Conservation (phyloP, 1,140 invertebrate genomes). For the Harpegnathos saltator region DNA sequence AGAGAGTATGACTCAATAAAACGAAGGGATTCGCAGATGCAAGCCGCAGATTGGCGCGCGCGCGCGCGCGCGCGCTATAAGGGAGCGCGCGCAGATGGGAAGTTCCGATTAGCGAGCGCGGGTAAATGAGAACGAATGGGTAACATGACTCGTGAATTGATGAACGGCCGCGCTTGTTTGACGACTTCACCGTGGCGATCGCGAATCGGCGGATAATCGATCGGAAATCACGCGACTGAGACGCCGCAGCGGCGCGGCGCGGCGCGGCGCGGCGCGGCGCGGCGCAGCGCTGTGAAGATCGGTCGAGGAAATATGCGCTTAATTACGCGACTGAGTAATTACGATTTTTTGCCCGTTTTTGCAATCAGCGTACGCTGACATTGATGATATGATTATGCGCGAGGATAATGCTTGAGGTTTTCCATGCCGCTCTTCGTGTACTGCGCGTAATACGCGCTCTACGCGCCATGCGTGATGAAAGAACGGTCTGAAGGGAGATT, state of each 20-base stretch:
- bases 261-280: constrained; percentile 14
- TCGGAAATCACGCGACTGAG: constrained; percentile 42
- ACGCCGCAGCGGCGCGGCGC: constrained; percentile 11
- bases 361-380: background rate
- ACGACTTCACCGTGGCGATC: constrained; percentile 63
- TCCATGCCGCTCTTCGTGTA: no score
- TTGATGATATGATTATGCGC: background rate
- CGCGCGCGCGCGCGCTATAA: constrained; percentile 35
- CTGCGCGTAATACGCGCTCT: no score
- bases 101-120: constrained; percentile 51
- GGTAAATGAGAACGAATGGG: constrained; percentile 63
- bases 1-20: constrained; percentile 46
- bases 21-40: constrained; percentile 35
- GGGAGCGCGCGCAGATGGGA: constrained; percentile 57
- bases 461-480: no score
- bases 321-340: constrained; percentile 25
- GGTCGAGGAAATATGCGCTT: constrained; percentile 23
- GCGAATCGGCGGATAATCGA: constrained; percentile 17
- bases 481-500: no score
- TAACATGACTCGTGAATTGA: constrained; percentile 71
- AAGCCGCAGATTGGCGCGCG: constrained; percentile 28
- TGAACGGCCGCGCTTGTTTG: constrained; percentile 43
- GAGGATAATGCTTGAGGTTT: background rate
- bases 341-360: background rate
- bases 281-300: constrained; percentile 10